Evolutionary conservation across 2,888 invertebrate genomes (phyloP), one percentile per base, ranked within the genome.

Genomic region (Yponomeuta cagnagella): DNA sequence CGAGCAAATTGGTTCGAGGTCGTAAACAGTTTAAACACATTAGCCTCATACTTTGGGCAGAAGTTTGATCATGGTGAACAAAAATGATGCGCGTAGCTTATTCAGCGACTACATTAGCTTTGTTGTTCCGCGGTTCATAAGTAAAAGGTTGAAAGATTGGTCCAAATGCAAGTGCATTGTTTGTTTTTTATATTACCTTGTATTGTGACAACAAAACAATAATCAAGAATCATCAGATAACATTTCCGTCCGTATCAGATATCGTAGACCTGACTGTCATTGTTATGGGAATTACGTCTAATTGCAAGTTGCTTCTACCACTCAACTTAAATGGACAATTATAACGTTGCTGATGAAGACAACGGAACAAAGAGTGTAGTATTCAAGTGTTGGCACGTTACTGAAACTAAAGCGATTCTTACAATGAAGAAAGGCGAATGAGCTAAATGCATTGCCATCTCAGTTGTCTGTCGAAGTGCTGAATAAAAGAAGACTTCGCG

Each of bases 161-260:
- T 58, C 15, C 5, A 12, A 15, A 2, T 58, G 52, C 52, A 58
- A 15, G 15, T 58, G 52, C 52, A 58, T 58, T 58, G 52, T 58
- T 58, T 58, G 52, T 58, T 58, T 58, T 43, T 58, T 58, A 58
- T 58, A 58, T 58, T 58, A 58, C 52, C 52, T 58, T 58, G 52
- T 58, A 58, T 58, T 58, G 52, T 74, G 76, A 74, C 72, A 73
- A 74, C 71, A 66, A 73, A 77, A 77, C 77, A 78, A 79, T 79
- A 73, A 77, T 77, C 72, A 43, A 63, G 37, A 52, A 31, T 75
- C 72, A 74, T 76, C 76, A 77, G 72, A 74, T 74, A 74, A 75
- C 71, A 68, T 76, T 75, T 75, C 74, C 74, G 73, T 72, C 73
- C 69, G 73, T 73, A 75, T 15, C n/a, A 70, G 63, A 37, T 48